Conservation (phyloP, 2,113 vertebrate species). For the Dicentrarchus labrax region DNA sequence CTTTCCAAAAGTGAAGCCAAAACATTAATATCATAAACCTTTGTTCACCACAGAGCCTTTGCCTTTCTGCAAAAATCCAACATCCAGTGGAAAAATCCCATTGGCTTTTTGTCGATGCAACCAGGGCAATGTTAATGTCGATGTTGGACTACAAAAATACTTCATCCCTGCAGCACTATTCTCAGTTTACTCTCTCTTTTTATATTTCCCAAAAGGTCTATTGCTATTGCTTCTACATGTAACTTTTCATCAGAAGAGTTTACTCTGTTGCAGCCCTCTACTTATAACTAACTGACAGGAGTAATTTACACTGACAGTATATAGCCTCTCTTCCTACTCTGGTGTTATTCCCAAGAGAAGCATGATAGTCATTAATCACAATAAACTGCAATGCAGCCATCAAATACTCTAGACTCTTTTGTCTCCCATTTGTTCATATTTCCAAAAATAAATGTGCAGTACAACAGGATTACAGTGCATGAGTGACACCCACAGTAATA, state of each 20-base stretch:
- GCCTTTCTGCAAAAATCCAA: too few species aligned
- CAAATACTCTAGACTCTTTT: background rate
- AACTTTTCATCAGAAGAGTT: background rate
- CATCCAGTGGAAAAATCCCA: too few species aligned
- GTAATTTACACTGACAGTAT: background rate
- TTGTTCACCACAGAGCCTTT: too few species aligned
- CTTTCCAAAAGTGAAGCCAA: too few species aligned
- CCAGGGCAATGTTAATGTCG: too few species aligned
- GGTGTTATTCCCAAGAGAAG: background rate
- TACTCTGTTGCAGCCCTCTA: background rate
- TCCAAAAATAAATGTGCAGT: conserved; percentile 40
- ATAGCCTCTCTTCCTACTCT: background rate
- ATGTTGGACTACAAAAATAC: too few species aligned
- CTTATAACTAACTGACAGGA: background rate
- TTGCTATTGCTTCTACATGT: background rate
- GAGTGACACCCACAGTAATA: conserved; percentile 17
- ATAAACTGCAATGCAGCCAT: background rate
- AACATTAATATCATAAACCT: too few species aligned
- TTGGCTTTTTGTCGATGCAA: too few species aligned
- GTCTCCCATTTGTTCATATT: conserved; percentile 17
- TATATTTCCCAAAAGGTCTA: background rate
- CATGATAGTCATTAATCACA: conserved; percentile 3
- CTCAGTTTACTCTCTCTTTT: too few species aligned
- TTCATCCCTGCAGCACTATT: too few species aligned
- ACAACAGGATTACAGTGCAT: conserved; percentile 26